Conservation (phyloP, 2,113 vertebrate species). For the Mystacornis crossleyi region DNA sequence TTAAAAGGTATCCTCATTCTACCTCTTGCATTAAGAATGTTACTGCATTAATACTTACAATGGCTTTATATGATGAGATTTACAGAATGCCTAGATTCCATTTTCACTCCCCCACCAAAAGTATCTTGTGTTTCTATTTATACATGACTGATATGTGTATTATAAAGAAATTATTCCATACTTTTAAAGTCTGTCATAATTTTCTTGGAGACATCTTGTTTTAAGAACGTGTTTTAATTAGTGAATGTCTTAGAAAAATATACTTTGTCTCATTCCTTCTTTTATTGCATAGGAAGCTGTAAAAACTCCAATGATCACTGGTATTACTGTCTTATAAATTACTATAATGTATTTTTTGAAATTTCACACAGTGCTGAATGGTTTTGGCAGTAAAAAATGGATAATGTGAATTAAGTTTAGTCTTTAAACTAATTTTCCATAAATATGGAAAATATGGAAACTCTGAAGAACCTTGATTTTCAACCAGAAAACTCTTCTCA, state of each 20-base stretch:
- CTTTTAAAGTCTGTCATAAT: not conserved
- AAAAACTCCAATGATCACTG: not conserved
- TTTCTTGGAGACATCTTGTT: not conserved
- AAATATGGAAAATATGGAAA: not conserved
- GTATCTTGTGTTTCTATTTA: not conserved
- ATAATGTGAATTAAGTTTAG: not conserved
- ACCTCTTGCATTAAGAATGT: not conserved
- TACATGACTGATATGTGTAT: not conserved
- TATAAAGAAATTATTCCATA: not conserved
- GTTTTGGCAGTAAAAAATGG: not conserved
- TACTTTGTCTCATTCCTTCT: not conserved
- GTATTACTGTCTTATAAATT: not conserved
- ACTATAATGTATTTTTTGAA: not conserved
- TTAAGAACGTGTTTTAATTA: not conserved
- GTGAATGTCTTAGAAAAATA: not conserved
- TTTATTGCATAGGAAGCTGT: not conserved
- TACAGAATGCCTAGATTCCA: not conserved
- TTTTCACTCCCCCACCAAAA: not conserved
- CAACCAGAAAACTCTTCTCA: not conserved
- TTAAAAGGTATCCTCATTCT: not conserved
- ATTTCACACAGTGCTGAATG: not conserved
- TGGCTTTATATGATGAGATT: not conserved
- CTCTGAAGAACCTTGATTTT: not conserved
- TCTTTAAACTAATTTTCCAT: not conserved
- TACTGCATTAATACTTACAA: not conserved